These are phyloP conservation scores for Anolis carolinensis DNA, from an alignment of 2,113 vertebrate species.

Conservation along the genomic window DNA sequence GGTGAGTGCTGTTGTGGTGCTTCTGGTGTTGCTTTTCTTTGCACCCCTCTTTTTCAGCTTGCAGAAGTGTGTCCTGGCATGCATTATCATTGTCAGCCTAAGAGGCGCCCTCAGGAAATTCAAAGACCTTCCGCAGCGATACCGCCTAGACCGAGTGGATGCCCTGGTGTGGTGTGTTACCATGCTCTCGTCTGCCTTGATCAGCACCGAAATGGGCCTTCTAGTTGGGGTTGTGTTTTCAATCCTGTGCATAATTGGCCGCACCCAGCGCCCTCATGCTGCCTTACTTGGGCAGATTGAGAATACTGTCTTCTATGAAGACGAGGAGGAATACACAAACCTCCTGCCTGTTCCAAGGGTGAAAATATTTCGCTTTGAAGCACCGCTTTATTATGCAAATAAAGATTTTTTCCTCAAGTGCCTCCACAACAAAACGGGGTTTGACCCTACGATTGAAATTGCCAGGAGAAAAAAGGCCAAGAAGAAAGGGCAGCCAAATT, in stretches of 20 bases:
- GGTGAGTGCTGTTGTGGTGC: constrained; percentile 90
- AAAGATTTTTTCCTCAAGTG: constrained; percentile 88
- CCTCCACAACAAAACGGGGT: constrained; percentile 82
- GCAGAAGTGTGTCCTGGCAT: constrained; percentile 92
- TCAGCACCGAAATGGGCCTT: constrained; percentile 91
- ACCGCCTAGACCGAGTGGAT: constrained; percentile 82
- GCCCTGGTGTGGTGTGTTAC: constrained; percentile 86
- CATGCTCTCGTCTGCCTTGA: constrained; percentile 82
- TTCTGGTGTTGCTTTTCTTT: constrained; percentile 91
- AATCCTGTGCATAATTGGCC: constrained; percentile 82
- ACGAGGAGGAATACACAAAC: constrained; percentile 84
- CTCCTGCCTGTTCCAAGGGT: constrained; percentile 79
- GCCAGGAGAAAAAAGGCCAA: constrained; percentile 72
- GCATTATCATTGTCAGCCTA: constrained; percentile 93
- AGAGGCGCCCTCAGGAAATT: constrained; percentile 91
- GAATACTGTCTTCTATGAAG: constrained; percentile 84
- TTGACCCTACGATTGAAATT: constrained; percentile 82
- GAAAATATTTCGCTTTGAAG: constrained; percentile 89
- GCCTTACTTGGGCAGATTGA: constrained; percentile 84
- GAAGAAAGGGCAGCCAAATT: constrained; percentile 51
- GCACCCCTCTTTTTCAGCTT: constrained; percentile 90
- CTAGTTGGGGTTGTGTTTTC: constrained; percentile 87
- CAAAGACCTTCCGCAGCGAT: constrained; percentile 85
- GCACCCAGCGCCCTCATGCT: constrained; percentile 83
- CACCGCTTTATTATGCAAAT: constrained; percentile 92